phyloP scores from a whole-genome alignment of 1,140 invertebrate species.

The Euura saliciscinereae region DNA sequence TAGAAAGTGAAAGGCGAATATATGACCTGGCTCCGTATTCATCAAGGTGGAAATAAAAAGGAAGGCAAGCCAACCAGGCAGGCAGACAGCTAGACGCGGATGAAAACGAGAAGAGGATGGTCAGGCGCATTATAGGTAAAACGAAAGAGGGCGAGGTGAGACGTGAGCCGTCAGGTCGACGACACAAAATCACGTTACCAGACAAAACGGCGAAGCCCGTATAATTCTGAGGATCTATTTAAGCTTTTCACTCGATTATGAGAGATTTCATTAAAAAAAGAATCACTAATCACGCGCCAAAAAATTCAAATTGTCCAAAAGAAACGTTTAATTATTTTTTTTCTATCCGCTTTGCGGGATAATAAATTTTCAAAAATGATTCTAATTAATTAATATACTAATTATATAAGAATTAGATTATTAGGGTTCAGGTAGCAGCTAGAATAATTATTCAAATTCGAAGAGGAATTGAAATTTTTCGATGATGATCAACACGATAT shows the following conservation, averaged over 20 bases:
- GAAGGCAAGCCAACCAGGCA: not conserved
- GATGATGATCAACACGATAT: too few species aligned
- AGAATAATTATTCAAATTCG: too few species aligned
- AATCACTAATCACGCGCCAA: not conserved
- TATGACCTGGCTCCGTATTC: not conserved
- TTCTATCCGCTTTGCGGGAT: too few species aligned
- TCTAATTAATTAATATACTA: too few species aligned
- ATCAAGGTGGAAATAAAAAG: not conserved
- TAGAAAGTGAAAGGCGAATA: too few species aligned
- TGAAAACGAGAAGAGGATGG: constrained; percentile 24
- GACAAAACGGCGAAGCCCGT: constrained; percentile 35
- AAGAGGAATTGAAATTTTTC: too few species aligned
- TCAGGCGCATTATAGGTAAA: constrained; percentile 14
- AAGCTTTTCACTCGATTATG: constrained; percentile 36
- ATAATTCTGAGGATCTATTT: constrained; percentile 22
- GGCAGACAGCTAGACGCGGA: not conserved
- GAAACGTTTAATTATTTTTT: too few species aligned
- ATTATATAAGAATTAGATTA: too few species aligned
- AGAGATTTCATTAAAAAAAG: not conserved
- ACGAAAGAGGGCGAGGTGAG: too few species aligned
- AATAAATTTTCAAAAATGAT: too few species aligned
- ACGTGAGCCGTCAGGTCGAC: constrained; percentile 28
- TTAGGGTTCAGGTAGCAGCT: too few species aligned
- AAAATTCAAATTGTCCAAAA: not conserved
- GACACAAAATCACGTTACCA: constrained; percentile 42